phyloP scores from a whole-genome alignment of 35 echinoderm and acorn worm species.

The Ophioderma brevispina region DNA sequence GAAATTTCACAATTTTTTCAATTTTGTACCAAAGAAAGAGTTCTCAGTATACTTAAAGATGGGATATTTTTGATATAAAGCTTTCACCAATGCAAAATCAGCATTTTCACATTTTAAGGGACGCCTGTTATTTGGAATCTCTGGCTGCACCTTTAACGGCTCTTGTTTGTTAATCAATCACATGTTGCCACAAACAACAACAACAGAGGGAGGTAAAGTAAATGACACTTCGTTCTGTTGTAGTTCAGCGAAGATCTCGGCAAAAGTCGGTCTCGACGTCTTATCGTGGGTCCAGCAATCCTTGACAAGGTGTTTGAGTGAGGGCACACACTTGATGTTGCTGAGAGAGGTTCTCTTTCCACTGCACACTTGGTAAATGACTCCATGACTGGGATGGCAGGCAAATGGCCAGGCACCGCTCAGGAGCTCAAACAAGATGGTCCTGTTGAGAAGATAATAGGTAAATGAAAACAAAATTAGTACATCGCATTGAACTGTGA shows the following conservation, averaged over 20 bases:
- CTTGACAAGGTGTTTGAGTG: conserved; percentile 29
- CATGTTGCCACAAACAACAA: too few relatives aligned
- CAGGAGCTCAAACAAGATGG: conserved; percentile 31
- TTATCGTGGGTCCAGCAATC: conserved; percentile 56
- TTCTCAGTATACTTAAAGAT: too few relatives aligned
- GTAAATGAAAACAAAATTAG: neutral
- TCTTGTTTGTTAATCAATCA: too few relatives aligned
- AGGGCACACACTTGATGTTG: conserved; percentile 23
- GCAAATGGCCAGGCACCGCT: conserved; percentile 31
- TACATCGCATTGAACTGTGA: too few relatives aligned
- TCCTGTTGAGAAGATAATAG: neutral
- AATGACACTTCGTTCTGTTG: conserved; percentile 49
- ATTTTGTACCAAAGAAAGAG: too few relatives aligned
- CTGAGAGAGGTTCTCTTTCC: conserved; percentile 20
- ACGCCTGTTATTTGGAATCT: too few relatives aligned
- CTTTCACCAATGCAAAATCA: too few relatives aligned
- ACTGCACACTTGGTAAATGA: conserved; percentile 32
- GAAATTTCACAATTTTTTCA: too few relatives aligned
- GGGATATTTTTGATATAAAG: too few relatives aligned
- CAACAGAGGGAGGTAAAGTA: neutral
- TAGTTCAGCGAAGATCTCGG: conserved; percentile 51
- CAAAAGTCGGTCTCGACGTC: conserved; percentile 6
- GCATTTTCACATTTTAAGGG: too few relatives aligned
- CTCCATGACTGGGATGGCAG: neutral
- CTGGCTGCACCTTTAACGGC: too few relatives aligned